Evolutionary conservation across 2,797 vertebrate species (phyloP).

Genomic region (Aselliscus stoliczkanus): DNA sequence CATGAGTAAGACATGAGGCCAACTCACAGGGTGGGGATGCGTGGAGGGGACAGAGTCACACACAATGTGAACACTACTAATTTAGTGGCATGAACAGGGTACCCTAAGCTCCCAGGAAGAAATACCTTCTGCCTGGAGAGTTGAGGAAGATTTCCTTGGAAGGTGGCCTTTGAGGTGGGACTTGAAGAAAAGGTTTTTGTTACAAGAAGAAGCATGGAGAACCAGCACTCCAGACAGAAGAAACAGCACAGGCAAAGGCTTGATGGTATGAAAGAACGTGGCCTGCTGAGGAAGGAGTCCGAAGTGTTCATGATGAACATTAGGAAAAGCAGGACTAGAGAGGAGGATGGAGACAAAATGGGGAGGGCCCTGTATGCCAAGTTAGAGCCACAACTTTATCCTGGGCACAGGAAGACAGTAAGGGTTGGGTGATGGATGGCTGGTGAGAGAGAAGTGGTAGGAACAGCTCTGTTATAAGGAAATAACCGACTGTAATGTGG

Average conservation of each 20-base stretch:
- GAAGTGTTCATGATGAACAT: too few relatives aligned
- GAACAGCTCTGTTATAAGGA: not conserved
- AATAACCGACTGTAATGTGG: not conserved
- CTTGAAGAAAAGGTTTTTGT: not conserved
- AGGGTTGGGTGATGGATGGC: not conserved
- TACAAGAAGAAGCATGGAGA: not conserved
- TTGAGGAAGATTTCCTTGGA: not conserved
- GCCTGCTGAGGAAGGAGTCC: not conserved
- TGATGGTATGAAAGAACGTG: fast-evolving
- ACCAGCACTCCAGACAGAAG: not conserved
- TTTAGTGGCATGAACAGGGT: not conserved
- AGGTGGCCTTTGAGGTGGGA: not conserved
- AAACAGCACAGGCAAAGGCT: not conserved
- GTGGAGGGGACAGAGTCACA: not conserved
- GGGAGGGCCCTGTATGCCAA: not conserved
- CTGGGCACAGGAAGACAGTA: not conserved
- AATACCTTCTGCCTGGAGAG: not conserved
- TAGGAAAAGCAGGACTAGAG: too few relatives aligned
- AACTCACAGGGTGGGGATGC: not conserved
- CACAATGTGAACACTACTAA: not conserved
- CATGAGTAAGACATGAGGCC: not conserved
- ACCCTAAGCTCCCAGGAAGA: not conserved
- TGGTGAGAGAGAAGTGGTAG: not conserved
- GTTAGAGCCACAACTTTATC: not conserved
- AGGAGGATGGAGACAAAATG: not conserved